Evolutionary conservation across 2,888 invertebrate genomes (phyloP), one percentile per base, ranked within the genome.

Genomic region (Acholoe squamosa): DNA sequence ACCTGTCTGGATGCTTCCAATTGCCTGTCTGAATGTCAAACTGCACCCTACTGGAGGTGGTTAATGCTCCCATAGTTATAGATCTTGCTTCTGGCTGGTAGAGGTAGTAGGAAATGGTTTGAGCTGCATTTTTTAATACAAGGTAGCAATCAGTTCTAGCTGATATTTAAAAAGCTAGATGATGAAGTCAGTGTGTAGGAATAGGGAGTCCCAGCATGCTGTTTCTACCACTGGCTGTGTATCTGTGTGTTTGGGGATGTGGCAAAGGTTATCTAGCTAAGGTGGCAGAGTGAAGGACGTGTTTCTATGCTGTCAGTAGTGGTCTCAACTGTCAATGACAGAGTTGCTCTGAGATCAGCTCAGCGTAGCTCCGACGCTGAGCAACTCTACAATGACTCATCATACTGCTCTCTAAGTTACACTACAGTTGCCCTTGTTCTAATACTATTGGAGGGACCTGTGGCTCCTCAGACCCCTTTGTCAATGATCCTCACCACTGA

Each of bases 311-410:
- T 80, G 80, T 80, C 80, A 80, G 34, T 34, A 43, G 80, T 34
- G 34, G 80, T 22, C 43, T 43, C 7, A 80, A 43, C 80, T 80
- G 34, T 80, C 34, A 43, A 0, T 80, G 80, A 80, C 80, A 33
- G 34, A 80, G 80, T 10, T 43, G 43, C 33, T 43, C 34, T 80
- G 80, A 43, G 80, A 34, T 80, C 80, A 77, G 77, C 77, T n/a
- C 77, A 31, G 31, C 28, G 33, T 14, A 22, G 34, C 43, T 43
- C 43, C 10, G 43, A 43, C 5, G 43, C 43, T 43, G 43, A 43
- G 43, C 43, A 43, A 43, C 10, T 43, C 43, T 7, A 0, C 16
- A 33, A n/a, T 80, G 80, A 80, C 80, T 80, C 80, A 80, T n/a
- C 3, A 19, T 61, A n/a, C n/a, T n/a, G n/a, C n/a, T n/a, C n/a